Percentiles rank a stretch among this genome's conserved stretches.
These are phyloP conservation scores for Harpagus bidentatus DNA, from an alignment of 2,113 vertebrate species.

Conservation along the genomic window DNA sequence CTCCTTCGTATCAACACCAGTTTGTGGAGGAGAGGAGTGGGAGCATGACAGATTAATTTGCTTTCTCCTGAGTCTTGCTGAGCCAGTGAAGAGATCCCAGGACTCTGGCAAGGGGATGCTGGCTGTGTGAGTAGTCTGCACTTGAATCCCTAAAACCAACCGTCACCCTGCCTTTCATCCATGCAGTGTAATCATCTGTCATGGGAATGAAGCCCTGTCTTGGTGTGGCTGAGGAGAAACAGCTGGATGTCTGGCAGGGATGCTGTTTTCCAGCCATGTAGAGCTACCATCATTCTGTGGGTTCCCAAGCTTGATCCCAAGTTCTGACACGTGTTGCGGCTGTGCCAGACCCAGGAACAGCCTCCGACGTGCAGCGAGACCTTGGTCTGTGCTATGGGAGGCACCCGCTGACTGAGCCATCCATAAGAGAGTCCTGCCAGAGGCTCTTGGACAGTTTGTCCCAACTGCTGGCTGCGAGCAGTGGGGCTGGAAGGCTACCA, in stretches of 20 bases:
- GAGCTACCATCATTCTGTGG: background rate
- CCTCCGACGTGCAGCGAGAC: accelerated
- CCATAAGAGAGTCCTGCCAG: background rate
- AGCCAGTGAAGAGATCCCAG: background rate
- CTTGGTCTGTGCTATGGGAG: background rate
- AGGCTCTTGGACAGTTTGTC: background rate
- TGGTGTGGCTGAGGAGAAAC: background rate
- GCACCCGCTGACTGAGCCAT: accelerated
- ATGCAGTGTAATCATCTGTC: background rate
- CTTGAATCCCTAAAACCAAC: background rate
- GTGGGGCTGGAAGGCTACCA: background rate
- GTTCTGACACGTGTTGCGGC: accelerated
- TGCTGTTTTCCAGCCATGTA: background rate
- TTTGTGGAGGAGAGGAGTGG: background rate
- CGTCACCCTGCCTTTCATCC: background rate
- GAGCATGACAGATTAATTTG: background rate
- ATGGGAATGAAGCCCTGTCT: background rate
- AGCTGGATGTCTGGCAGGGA: background rate
- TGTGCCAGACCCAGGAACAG: background rate
- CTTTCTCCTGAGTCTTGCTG: background rate
- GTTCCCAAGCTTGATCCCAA: background rate
- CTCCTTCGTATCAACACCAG: background rate
- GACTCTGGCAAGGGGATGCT: background rate
- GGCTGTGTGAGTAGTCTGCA: background rate
- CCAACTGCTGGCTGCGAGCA: background rate